phyloP scores from a whole-genome alignment of 2,888 invertebrate species.

The Agriopis marginaria region DNA sequence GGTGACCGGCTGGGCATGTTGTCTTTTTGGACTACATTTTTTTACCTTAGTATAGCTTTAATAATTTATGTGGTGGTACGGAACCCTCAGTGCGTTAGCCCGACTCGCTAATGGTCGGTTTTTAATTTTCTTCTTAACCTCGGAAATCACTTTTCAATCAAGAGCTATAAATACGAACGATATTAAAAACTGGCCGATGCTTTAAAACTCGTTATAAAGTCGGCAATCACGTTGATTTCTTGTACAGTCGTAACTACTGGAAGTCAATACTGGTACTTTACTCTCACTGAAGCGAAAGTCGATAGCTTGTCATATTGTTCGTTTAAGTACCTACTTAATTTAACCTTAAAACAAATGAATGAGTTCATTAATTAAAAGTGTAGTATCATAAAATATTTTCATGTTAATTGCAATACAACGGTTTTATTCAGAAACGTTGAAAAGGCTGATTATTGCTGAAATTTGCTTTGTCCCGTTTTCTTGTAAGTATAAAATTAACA shows the following conservation, averaged over 20 bases:
- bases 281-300: constrained; percentile 77
- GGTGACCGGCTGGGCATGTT: constrained; percentile 69
- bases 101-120: not conserved
- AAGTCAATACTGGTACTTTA: constrained; percentile 61
- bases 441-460: not conserved
- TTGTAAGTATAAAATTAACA: too few relatives aligned
- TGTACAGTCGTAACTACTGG: constrained; percentile 43
- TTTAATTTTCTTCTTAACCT: not conserved
- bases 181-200: constrained; percentile 50
- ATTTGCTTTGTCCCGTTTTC: too few relatives aligned
- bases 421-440: not conserved
- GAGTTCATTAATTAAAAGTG: not conserved
- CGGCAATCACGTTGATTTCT: constrained; percentile 55
- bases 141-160: constrained; percentile 37
- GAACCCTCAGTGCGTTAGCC: too few relatives aligned
- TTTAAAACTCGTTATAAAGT: constrained; percentile 47
- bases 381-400: constrained; percentile 1
- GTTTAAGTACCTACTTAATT: constrained; percentile 29
- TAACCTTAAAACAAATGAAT: not conserved
- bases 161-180: constrained; percentile 54
- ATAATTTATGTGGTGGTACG: not conserved
- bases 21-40: constrained; percentile 29
- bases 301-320: constrained; percentile 39
- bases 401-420: not conserved
- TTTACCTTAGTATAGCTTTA: not conserved